Evolutionary conservation across 2,113 vertebrate species (phyloP).

Genomic region (Elgaria multicarinata): DNA sequence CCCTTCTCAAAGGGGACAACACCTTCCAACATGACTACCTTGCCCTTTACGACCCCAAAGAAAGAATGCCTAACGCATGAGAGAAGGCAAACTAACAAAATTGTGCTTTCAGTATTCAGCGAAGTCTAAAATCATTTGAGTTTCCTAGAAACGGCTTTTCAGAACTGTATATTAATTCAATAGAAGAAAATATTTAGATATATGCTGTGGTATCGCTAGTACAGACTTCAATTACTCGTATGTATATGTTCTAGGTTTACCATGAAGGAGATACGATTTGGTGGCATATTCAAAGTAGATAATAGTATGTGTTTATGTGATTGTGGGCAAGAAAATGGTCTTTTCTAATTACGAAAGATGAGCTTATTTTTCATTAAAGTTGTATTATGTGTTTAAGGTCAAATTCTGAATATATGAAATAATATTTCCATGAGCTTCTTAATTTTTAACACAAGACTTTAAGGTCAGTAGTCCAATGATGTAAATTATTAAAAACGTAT

Average conservation of each 20-base stretch:
- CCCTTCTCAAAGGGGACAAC: not conserved
- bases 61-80: constrained; percentile 24
- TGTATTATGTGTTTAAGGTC: constrained; percentile 51
- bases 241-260: constrained; percentile 10
- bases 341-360: constrained; percentile 49
- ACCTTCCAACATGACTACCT: not conserved
- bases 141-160: constrained; percentile 48
- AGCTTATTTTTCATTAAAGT: constrained; percentile 40
- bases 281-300: not conserved
- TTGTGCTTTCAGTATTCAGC: constrained; percentile 3
- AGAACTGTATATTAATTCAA: not conserved
- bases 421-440: constrained; percentile 62
- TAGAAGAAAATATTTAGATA: not conserved
- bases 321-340: constrained; percentile 3
- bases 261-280: constrained; percentile 29
- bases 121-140: constrained; percentile 47
- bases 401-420: constrained; percentile 46
- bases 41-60: not conserved
- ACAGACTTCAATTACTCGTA: not conserved
- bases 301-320: not conserved
- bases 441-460: constrained; percentile 73
- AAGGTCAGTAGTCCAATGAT: constrained; percentile 65
- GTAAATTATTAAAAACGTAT: constrained; percentile 69
- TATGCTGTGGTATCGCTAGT: constrained; percentile 30
- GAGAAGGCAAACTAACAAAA: not conserved